phyloP scores from a whole-genome alignment of 2,888 invertebrate genomes.

The Plebejus melissa region DNA sequence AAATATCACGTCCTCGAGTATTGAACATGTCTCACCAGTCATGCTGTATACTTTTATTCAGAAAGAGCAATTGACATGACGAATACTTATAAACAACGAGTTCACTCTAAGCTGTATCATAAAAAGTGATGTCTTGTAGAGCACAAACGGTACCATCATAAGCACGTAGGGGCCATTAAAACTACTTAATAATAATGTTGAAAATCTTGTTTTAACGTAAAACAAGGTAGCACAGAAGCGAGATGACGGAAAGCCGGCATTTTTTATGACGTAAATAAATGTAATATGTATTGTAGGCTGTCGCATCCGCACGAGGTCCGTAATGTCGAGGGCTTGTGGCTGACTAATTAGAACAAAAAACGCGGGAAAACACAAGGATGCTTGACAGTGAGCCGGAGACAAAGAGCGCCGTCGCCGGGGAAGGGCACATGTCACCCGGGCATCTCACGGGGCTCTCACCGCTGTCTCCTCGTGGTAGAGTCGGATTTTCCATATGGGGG shows the following conservation, averaged over 20 bases:
- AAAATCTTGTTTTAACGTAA: neutral
- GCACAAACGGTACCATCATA: neutral
- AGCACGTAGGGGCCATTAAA: neutral
- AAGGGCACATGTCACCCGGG: conserved; percentile 53
- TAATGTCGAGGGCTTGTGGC: conserved; percentile 60
- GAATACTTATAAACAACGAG: neutral
- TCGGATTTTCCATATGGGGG: conserved; percentile 32
- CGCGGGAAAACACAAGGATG: conserved; percentile 76
- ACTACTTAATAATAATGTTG: neutral
- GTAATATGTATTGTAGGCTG: conserved; percentile 33
- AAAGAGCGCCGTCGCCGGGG: conserved; percentile 63
- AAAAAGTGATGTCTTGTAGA: neutral
- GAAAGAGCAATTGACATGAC: neutral
- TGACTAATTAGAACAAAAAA: conserved; percentile 79
- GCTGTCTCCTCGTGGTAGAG: conserved; percentile 27
- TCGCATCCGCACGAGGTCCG: conserved; percentile 43
- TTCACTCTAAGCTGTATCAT: neutral
- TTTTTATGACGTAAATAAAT: conserved; percentile 18
- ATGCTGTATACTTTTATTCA: neutral
- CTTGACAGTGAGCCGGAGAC: conserved; percentile 77
- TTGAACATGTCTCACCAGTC: too few species aligned
- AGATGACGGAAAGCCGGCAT: neutral
- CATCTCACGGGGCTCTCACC: conserved; percentile 33
- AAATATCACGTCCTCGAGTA: too few species aligned
- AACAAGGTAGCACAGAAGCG: neutral